A percentile compares a stretch with the other conserved stretches of the same genome.
phyloP scores from a whole-genome alignment of 2,888 invertebrate genomes.

The Sesia apiformis region DNA sequence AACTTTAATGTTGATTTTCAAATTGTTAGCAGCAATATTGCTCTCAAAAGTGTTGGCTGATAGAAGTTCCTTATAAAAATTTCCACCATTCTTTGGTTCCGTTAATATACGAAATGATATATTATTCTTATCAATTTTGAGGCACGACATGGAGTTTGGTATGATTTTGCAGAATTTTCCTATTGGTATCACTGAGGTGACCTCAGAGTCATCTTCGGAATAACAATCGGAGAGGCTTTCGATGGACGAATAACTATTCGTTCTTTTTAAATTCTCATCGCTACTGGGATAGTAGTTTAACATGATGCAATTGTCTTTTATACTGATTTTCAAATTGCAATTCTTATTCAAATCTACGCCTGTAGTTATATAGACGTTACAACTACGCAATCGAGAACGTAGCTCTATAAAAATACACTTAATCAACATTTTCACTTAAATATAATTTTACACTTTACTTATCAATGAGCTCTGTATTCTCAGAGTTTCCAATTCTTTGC shows the following conservation, averaged over 20 bases:
- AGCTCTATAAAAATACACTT: slow-evolving; percentile 75
- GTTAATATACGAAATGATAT: slow-evolving; percentile 66
- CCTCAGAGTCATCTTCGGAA: slow-evolving; percentile 53
- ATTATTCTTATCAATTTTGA: slow-evolving; percentile 58
- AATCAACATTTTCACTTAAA: slow-evolving; percentile 52
- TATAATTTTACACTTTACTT: slow-evolving; percentile 28
- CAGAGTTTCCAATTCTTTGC: slow-evolving; percentile 47
- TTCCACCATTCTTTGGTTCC: slow-evolving; percentile 58
- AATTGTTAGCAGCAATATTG: slow-evolving; percentile 22
- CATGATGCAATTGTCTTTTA: slow-evolving; percentile 58
- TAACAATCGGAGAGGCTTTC: slow-evolving; percentile 62
- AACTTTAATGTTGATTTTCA: slow-evolving; percentile 40
- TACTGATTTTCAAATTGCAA: slow-evolving; percentile 61
- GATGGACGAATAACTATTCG: slow-evolving; percentile 60
- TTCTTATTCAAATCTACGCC: slow-evolving; percentile 53
- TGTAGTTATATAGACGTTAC: slow-evolving; percentile 74
- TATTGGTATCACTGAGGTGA: slow-evolving; percentile 44
- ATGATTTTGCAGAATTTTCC: slow-evolving; percentile 57
- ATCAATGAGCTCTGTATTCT: slow-evolving; percentile 34
- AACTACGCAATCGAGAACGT: slow-evolving; percentile 74
- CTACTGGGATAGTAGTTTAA: slow-evolving; percentile 52
- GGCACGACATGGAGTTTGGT: slow-evolving; percentile 68
- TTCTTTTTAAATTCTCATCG: slow-evolving; percentile 23
- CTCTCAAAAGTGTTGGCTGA: slow-evolving; percentile 22
- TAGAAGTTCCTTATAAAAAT: slow-evolving; percentile 59